These are phyloP conservation scores for Sylvia atricapilla DNA, from an alignment of 2,113 vertebrate genomes.

Conservation along the genomic window DNA sequence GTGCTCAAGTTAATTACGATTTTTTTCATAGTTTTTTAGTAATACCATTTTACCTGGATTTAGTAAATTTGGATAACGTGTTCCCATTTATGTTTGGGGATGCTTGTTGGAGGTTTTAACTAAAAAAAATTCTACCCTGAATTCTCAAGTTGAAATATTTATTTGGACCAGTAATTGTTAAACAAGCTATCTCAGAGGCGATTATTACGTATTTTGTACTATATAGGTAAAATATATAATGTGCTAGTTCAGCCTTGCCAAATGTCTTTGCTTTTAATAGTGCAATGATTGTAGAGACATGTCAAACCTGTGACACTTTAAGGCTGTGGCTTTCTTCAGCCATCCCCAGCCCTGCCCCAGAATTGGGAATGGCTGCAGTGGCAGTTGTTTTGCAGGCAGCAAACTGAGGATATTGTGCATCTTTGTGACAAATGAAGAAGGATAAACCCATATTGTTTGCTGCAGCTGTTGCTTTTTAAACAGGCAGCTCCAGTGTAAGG, in stretches of 20 bases:
- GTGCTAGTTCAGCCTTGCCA: constrained; percentile 62
- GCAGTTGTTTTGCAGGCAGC: constrained; percentile 5
- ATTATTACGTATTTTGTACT: constrained; percentile 57
- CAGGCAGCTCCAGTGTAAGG: constrained; percentile 13
- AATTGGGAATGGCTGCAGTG: not conserved
- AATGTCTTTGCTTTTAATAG: constrained; percentile 47
- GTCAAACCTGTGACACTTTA: constrained; percentile 55
- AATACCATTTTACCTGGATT: constrained; percentile 53
- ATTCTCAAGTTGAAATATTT: constrained; percentile 34
- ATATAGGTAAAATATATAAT: constrained; percentile 37
- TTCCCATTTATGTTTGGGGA: constrained; percentile 38
- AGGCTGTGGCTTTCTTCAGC: constrained; percentile 59
- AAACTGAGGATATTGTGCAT: not conserved
- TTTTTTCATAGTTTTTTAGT: constrained; percentile 61
- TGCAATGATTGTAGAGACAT: constrained; percentile 60
- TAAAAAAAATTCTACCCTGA: constrained; percentile 39
- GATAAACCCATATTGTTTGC: not conserved
- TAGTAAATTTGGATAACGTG: constrained; percentile 1
- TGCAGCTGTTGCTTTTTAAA: constrained; percentile 20
- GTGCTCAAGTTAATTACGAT: constrained; percentile 52
- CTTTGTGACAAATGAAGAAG: constrained; percentile 24
- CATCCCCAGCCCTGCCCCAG: not conserved
- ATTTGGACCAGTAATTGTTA: constrained; percentile 59
- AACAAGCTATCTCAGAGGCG: constrained; percentile 36
- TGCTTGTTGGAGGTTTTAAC: constrained; percentile 43